These are phyloP conservation scores for Papilio polytes DNA, from an alignment of 1,140 invertebrate genomes.

Conservation along the genomic window DNA sequence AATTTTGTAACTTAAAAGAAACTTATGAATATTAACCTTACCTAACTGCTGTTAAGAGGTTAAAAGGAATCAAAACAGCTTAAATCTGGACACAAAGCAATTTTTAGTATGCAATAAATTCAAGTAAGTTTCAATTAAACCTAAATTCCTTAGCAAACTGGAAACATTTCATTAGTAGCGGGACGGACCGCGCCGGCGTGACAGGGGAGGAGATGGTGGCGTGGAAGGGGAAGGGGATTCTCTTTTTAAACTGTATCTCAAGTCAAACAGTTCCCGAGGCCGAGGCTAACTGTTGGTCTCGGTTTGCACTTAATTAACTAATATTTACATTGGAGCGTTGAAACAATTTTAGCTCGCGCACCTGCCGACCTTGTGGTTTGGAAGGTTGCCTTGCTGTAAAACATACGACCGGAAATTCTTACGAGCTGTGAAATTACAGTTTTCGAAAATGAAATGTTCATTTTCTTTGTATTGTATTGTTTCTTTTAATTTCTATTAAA, in stretches of 20 bases:
- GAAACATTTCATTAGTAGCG: constrained; percentile 28
- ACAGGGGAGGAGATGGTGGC: not conserved
- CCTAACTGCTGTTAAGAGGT: not conserved
- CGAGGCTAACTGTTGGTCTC: constrained; percentile 53
- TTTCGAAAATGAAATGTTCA: not conserved
- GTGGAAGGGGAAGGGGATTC: not conserved
- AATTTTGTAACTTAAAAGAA: not conserved
- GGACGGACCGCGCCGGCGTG: not conserved
- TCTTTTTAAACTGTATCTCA: constrained; percentile 63
- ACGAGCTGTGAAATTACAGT: not conserved
- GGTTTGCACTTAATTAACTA: constrained; percentile 81
- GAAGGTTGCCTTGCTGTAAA: constrained; percentile 52
- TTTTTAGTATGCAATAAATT: constrained; percentile 21
- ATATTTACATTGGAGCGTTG: constrained; percentile 75
- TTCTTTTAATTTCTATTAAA: too few species aligned
- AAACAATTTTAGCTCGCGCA: constrained; percentile 71
- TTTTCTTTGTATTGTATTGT: constrained; percentile 36
- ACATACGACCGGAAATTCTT: constrained; percentile 43
- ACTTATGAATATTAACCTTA: not conserved
- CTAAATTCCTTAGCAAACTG: constrained; percentile 22
- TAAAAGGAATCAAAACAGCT: not conserved
- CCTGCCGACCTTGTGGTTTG: constrained; percentile 66
- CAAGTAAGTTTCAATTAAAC: constrained; percentile 14
- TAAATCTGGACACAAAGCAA: constrained; percentile 15
- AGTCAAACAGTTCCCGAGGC: constrained; percentile 66